Percentiles rank a stretch among this genome's conserved stretches.
phyloP scores from a whole-genome alignment of 2,113 vertebrate species.

The Protobothrops mucrosquamatus region DNA sequence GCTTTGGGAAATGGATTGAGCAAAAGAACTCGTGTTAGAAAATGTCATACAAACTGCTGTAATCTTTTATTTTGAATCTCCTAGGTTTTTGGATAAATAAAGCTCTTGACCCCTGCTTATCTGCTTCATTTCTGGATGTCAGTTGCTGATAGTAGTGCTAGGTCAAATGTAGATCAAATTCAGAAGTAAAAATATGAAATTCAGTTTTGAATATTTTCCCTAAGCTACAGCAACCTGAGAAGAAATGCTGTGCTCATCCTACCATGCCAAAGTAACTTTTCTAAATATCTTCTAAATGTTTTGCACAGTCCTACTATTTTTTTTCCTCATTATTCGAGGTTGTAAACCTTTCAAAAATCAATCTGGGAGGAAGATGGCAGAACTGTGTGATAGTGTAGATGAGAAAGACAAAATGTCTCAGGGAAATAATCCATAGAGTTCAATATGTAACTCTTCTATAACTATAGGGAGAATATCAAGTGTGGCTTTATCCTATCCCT shows the following conservation, averaged over 20 bases:
- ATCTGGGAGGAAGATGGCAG: neutral
- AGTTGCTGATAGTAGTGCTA: neutral
- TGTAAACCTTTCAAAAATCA: neutral
- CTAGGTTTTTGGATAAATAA: neutral
- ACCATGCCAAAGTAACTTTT: neutral
- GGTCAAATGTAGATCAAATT: neutral
- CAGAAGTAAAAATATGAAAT: no score
- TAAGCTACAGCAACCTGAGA: neutral
- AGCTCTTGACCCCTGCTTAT: neutral
- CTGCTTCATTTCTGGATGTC: neutral
- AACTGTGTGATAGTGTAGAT: neutral
- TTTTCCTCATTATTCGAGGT: no score
- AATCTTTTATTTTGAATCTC: neutral
- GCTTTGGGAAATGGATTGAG: neutral
- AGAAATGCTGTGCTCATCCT: neutral
- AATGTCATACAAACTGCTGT: neutral
- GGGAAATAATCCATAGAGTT: neutral
- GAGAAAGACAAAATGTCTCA: neutral
- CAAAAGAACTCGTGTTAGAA: neutral
- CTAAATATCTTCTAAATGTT: neutral
- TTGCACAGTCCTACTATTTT: neutral
- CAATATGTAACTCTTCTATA: neutral
- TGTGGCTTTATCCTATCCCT: neutral
- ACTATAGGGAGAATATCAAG: neutral
- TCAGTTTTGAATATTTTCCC: no score